These are phyloP conservation scores for Habroteleia sp. DNA, from an alignment of 2,888 invertebrate species.

Conservation along the genomic window DNA sequence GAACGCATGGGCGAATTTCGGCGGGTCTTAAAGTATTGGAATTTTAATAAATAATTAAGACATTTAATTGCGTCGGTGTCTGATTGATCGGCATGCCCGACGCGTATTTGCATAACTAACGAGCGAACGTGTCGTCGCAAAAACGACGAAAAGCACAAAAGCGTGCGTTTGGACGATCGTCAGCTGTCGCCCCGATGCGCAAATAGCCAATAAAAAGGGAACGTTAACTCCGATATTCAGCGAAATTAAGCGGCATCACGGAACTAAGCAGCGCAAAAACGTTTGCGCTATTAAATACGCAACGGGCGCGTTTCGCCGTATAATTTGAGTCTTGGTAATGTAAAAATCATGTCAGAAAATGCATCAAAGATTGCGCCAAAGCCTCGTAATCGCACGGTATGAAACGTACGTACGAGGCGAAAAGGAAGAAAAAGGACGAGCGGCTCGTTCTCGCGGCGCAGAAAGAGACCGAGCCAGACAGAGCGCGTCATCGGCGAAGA, in stretches of 20 bases:
- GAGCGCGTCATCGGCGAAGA: slow-evolving; percentile 33
- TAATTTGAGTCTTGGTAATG: slow-evolving; percentile 47
- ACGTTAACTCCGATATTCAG: slow-evolving; percentile 6
- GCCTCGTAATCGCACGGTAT: slow-evolving; percentile 57
- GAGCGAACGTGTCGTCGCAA: too few species aligned
- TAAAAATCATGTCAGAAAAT: slow-evolving; percentile 60
- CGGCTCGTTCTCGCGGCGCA: slow-evolving; percentile 9
- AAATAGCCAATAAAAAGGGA: slow-evolving; percentile 5
- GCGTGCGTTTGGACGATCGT: neutral
- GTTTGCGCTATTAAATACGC: slow-evolving; percentile 38
- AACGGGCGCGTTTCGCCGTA: slow-evolving; percentile 34
- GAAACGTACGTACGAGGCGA: slow-evolving; percentile 40
- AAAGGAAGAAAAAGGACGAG: slow-evolving; percentile 26
- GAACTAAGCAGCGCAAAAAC: slow-evolving; percentile 26
- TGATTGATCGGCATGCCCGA: too few species aligned
- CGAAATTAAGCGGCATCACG: slow-evolving; percentile 16
- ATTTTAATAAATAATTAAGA: too few species aligned
- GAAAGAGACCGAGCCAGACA: slow-evolving; percentile 27
- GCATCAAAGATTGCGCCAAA: slow-evolving; percentile 62
- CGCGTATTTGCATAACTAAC: neutral
- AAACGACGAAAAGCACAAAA: neutral
- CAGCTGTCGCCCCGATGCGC: slow-evolving; percentile 3
- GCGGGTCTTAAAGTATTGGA: too few species aligned
- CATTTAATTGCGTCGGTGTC: too few species aligned
- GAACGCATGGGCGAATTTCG: too few species aligned